Conservation (phyloP, 2,113 vertebrate genomes). For the Columba janthina region DNA sequence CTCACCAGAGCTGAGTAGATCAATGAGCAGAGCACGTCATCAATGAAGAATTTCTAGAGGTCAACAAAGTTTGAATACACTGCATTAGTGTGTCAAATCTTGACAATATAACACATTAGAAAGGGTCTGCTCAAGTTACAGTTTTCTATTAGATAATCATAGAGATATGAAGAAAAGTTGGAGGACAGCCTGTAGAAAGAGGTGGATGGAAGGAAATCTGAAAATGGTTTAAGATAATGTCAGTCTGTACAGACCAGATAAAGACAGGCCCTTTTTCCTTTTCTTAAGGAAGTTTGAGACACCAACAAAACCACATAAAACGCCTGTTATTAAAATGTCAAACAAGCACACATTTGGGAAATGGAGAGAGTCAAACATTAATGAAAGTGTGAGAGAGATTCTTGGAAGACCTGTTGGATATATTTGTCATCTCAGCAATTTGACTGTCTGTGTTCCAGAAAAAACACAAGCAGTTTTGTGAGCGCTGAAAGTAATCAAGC, state of each 20-base stretch:
- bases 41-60: not conserved
- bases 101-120: not conserved
- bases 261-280: not conserved
- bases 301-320: not conserved
- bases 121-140: not conserved
- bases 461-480: not conserved
- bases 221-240: conserved; percentile 35
- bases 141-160: not conserved
- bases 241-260: not conserved
- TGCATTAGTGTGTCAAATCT: not conserved
- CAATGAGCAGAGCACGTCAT: not conserved
- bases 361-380: not conserved
- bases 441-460: not conserved
- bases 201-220: conserved; percentile 9
- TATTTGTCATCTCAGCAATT: conserved; percentile 37
- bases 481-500: not conserved
- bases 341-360: not conserved
- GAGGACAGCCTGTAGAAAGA: not conserved
- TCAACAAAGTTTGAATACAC: not conserved
- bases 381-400: not conserved
- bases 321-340: conserved; percentile 45
- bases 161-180: not conserved
- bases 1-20: too few species aligned
- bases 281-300: not conserved
- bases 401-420: not conserved